Percentiles rank a stretch among this genome's conserved stretches.
phyloP scores from a whole-genome alignment of 2,797 vertebrate genomes.

The Pangasius larnaudii region DNA sequence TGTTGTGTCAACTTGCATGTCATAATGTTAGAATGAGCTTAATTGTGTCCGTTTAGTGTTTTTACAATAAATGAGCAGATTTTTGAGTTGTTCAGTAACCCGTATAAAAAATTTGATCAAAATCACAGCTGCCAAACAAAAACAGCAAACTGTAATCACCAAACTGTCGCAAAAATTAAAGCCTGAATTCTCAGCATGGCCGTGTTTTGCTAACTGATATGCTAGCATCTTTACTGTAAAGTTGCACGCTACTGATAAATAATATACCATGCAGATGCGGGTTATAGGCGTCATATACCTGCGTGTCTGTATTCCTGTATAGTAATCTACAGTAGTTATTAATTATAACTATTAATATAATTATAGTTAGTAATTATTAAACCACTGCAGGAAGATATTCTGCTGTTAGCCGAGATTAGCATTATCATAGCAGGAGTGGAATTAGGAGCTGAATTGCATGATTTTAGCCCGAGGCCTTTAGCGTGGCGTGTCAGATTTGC shows the following conservation, averaged over 20 bases:
- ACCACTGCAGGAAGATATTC: not conserved
- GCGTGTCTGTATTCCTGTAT: not conserved
- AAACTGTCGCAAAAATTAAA: not conserved
- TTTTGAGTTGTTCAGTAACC: not conserved
- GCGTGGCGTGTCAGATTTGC: not conserved
- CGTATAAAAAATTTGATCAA: not conserved
- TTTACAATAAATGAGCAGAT: not conserved
- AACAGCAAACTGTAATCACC: not conserved
- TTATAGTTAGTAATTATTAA: not conserved
- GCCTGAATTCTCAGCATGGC: not conserved
- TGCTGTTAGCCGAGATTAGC: not conserved
- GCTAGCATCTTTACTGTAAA: slow-evolving; percentile 36
- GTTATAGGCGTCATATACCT: not conserved
- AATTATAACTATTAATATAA: too few species aligned
- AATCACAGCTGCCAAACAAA: not conserved
- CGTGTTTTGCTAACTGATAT: not conserved
- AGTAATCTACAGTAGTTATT: not conserved
- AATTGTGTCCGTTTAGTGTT: not conserved
- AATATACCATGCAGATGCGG: not conserved
- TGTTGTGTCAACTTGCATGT: not conserved
- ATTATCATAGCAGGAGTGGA: not conserved
- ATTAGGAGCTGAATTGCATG: too few species aligned
- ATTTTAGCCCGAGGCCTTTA: not conserved
- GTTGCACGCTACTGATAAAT: not conserved
- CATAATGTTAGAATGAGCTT: not conserved